phyloP scores from a whole-genome alignment of 2,888 invertebrate species.

The Athalia circularis region DNA sequence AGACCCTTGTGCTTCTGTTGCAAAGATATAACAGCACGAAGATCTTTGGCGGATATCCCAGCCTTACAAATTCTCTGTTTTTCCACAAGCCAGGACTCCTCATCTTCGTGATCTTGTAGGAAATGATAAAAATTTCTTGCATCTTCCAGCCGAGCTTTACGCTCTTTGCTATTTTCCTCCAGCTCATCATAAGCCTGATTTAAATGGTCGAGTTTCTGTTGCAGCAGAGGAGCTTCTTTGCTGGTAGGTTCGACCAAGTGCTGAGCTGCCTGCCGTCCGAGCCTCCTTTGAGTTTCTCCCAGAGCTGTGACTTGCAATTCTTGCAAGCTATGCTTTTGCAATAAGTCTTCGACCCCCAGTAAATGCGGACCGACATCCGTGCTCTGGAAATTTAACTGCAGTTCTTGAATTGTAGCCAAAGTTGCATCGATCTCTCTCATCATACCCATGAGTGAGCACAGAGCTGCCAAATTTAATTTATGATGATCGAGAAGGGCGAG shows the following conservation, averaged over 20 bases:
- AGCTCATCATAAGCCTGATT: conserved; percentile 87
- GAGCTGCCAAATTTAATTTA: conserved; percentile 83
- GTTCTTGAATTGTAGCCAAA: conserved; percentile 86
- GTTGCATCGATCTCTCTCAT: conserved; percentile 95
- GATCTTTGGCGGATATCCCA: conserved; percentile 94
- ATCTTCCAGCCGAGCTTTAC: conserved; percentile 91
- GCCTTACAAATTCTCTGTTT: conserved; percentile 95
- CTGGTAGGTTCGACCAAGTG: conserved; percentile 64
- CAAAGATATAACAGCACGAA: conserved; percentile 91
- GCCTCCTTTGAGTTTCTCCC: conserved; percentile 88
- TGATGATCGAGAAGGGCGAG: conserved; percentile 91
- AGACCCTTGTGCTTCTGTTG: conserved; percentile 95
- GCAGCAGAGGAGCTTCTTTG: conserved; percentile 77
- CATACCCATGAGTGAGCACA: conserved; percentile 91
- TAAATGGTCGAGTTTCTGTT: conserved; percentile 84
- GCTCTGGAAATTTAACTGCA: conserved; percentile 86
- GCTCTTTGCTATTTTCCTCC: conserved; percentile 83
- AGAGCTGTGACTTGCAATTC: conserved; percentile 90
- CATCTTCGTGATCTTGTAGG: conserved; percentile 97
- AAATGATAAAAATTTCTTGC: conserved; percentile 96
- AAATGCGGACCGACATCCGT: conserved; percentile 95
- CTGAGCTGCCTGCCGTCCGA: conserved; percentile 80
- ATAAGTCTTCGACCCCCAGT: conserved; percentile 93
- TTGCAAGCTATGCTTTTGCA: conserved; percentile 95
- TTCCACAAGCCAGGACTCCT: conserved; percentile 97